Base-by-base conservation (phyloP, 2,797 vertebrate genomes). In the Gastrophryne carolinensis region DNA sequence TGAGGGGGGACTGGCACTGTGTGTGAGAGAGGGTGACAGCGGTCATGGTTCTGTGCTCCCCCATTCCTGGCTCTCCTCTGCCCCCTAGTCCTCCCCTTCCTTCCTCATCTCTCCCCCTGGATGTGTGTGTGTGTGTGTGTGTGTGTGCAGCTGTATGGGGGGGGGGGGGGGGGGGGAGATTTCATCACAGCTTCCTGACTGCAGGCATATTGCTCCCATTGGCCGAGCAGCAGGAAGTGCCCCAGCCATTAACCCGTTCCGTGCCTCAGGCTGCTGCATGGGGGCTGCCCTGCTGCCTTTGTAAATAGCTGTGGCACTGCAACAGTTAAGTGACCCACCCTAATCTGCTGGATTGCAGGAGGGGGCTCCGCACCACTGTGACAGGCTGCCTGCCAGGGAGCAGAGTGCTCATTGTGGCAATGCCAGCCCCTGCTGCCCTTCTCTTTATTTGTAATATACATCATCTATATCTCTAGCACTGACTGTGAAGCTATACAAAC, bases 91-190 rank as follows among this genome's bases (percentile, higher is more conserved):
- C 34, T 24, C 50, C 12, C 57, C 70, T 67, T 75, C 57, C 78
- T 81, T 61, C 58, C 79, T 6, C 68, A 60, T 81, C 58, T 11
- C 63, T 21, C 53, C 65, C 75, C 65, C 75, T 73, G 80, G 58
- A 78, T 78, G 71, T 67, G 39, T 66, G 72, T 62, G 50, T 66
- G 58, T 37, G 64, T 66, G 57, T 61, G 21, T 64, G 37, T 77
- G 68, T n/a, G 72, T 62, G 50, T 66, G 58, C 50, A 71, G 74
- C 65, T 61, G 21, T 64, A 49, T 77, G 68, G 62, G 75, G 61
- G 66, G 68, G 63, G 77, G 21, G 77, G 54, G 68, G 62, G 75
- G 61, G 66, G 68, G 63, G 77, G 21, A 71, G 54, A 67, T 74
- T 69, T 47, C 63, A 79, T 35, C 57, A 56, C 19, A 30, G 64